These are phyloP conservation scores for Cataglyphis cursor DNA, from an alignment of 2,888 invertebrate genomes.

Conservation along the genomic window DNA sequence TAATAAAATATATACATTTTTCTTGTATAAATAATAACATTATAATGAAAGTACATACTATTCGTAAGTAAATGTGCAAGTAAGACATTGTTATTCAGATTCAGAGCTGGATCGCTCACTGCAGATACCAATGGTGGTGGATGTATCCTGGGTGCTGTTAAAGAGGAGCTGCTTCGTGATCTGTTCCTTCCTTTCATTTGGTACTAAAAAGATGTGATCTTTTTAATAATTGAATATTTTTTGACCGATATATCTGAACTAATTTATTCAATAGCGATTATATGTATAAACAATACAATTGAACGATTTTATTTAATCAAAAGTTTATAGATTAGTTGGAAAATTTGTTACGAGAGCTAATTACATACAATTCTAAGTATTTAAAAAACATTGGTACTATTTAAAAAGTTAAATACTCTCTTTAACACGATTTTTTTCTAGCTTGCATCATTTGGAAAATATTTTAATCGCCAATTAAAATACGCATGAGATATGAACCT, in stretches of 20 bases:
- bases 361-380: conserved; percentile 4
- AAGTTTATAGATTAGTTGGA: background rate
- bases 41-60: conserved; percentile 87
- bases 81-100: conserved; percentile 91
- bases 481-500: conserved; percentile 78
- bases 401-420: conserved; percentile 1
- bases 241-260: background rate
- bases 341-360: background rate
- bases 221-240: conserved; percentile 26
- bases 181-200: conserved; percentile 87
- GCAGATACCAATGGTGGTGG: conserved; percentile 91
- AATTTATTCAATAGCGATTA: background rate
- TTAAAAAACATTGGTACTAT: background rate
- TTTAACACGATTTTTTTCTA: background rate
- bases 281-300: background rate
- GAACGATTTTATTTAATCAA: background rate
- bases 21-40: background rate
- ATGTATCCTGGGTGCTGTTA: conserved; percentile 87
- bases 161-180: conserved; percentile 88
- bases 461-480: background rate
- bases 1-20: background rate
- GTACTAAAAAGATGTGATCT: conserved; percentile 75
- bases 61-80: conserved; percentile 94
- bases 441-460: background rate
- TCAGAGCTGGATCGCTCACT: conserved; percentile 92